Percentiles rank a stretch among this genome's conserved stretches.
These are phyloP conservation scores for Sminthurides aquaticus DNA, from an alignment of 2,888 invertebrate genomes.

Conservation along the genomic window DNA sequence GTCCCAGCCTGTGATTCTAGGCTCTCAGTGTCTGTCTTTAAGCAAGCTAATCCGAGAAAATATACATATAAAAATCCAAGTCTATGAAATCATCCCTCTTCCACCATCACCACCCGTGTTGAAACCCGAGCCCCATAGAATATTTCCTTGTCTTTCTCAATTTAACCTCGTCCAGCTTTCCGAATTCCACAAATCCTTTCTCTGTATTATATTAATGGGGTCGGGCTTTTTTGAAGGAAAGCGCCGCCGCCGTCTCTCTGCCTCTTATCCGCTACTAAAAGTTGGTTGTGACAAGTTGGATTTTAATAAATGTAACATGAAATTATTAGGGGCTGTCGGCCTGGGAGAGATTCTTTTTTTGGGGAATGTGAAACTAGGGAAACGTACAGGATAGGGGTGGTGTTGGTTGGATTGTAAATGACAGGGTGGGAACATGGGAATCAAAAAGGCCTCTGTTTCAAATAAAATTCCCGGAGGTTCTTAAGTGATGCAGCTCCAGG, in stretches of 20 bases:
- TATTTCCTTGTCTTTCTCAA: neutral
- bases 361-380: neutral
- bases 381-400: neutral
- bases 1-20: too few species aligned
- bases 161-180: too few species aligned
- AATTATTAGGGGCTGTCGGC: too few species aligned
- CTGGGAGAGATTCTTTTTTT: too few species aligned
- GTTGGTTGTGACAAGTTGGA: neutral
- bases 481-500: neutral
- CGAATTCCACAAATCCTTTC: neutral
- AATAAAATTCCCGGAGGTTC: neutral
- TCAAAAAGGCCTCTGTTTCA: neutral
- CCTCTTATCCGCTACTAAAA: too few species aligned
- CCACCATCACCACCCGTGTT: neutral
- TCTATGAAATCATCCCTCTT: neutral
- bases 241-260: too few species aligned
- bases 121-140: neutral
- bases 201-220: neutral
- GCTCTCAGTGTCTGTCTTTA: too few species aligned
- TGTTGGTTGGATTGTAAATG: too few species aligned
- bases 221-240: too few species aligned
- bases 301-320: neutral
- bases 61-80: too few species aligned
- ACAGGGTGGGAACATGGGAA: neutral
- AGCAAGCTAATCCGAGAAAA: too few species aligned